Evolutionary conservation across 2,797 vertebrate genomes (phyloP).

Genomic region (Eulemur albifrons): DNA sequence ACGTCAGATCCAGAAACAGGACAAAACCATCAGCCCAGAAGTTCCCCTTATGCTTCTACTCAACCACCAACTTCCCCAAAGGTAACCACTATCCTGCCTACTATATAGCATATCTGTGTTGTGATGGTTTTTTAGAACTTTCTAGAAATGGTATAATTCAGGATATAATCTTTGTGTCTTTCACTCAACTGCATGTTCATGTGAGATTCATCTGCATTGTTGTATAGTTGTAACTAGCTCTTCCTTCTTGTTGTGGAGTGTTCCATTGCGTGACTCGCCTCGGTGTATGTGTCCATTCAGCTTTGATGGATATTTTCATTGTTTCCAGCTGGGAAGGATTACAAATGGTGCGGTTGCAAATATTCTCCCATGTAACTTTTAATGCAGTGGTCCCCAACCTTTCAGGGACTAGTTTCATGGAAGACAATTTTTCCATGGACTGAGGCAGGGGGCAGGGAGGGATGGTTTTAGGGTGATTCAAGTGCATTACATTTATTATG

Average conservation of each 20-base stretch:
- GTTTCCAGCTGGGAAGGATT: background rate
- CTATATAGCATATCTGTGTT: background rate
- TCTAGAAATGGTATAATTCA: background rate
- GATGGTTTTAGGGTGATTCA: too few species aligned
- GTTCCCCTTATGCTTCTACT: background rate
- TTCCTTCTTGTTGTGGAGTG: background rate
- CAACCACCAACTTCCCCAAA: background rate
- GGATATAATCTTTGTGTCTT: background rate
- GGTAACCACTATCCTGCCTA: background rate
- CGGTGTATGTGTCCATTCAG: background rate
- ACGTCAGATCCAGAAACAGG: background rate
- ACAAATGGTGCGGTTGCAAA: background rate
- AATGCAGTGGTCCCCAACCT: background rate
- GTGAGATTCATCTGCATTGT: background rate
- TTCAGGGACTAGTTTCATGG: too few species aligned
- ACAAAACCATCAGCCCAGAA: background rate
- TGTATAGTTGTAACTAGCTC: background rate
- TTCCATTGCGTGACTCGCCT: background rate
- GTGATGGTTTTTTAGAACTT: background rate
- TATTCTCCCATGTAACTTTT: background rate
- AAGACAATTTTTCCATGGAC: too few species aligned
- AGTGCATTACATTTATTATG: too few species aligned
- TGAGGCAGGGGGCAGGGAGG: too few species aligned
- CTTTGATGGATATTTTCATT: background rate
- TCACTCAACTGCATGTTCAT: accelerated